A percentile compares a stretch with the other conserved stretches of the same genome.
Conservation (phyloP, 2,797 vertebrate species). For the Ctenopoma multispine region DNA sequence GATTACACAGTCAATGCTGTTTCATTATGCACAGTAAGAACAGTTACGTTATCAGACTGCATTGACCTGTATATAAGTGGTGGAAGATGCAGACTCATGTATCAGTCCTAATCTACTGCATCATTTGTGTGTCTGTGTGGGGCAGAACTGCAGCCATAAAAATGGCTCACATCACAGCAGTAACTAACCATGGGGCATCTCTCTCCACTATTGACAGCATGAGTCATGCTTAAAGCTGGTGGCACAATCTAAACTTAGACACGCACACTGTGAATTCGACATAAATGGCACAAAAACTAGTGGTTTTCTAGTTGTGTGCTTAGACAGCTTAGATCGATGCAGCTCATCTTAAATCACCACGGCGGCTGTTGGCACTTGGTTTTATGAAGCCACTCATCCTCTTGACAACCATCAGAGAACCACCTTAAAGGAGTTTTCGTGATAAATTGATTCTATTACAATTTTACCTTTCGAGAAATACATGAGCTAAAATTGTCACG, state of each 20-base stretch:
- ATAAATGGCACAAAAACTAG: constrained; percentile 41
- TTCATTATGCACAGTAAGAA: neutral
- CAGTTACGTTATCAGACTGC: constrained; percentile 14
- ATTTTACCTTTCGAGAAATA: constrained; percentile 38
- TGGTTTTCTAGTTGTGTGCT: constrained; percentile 45
- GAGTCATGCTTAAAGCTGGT: constrained; percentile 60
- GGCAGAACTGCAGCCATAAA: constrained; percentile 43
- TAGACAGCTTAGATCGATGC: constrained; percentile 72
- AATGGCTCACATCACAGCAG: constrained; percentile 58
- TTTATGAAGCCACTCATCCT: constrained; percentile 80
- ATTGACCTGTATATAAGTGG: constrained; percentile 11
- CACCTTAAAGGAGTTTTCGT: constrained; percentile 55
- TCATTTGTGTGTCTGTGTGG: constrained; percentile 2
- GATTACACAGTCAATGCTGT: neutral
- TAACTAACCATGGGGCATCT: constrained; percentile 48
- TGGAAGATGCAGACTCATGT: constrained; percentile 9
- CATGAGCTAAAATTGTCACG: constrained; percentile 2
- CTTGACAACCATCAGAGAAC: constrained; percentile 66
- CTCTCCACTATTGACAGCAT: constrained; percentile 54
- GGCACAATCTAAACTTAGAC: constrained; percentile 67
- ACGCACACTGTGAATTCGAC: constrained; percentile 53
- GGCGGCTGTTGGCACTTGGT: constrained; percentile 66
- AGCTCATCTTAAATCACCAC: constrained; percentile 68
- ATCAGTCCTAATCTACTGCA: constrained; percentile 5
- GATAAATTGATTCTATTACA: constrained; percentile 66